These are phyloP conservation scores for Aphaenogaster rudis DNA, from an alignment of 1,140 invertebrate genomes.

Conservation along the genomic window DNA sequence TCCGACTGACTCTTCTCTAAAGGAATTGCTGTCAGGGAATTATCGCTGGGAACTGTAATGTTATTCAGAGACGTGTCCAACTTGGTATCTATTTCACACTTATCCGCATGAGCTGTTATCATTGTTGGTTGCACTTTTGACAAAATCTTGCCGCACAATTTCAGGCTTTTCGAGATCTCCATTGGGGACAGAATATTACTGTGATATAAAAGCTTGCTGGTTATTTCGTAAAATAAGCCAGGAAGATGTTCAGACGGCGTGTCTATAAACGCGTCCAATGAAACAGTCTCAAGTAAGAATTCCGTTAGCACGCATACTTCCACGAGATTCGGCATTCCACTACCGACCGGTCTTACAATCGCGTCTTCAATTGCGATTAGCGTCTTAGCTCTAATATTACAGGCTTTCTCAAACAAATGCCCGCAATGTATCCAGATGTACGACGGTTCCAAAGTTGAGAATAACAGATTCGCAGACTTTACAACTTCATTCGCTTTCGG, in stretches of 20 bases:
- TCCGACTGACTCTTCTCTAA: constrained; percentile 90
- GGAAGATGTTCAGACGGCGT: constrained; percentile 94
- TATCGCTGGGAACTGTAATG: constrained; percentile 67
- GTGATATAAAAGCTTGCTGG: constrained; percentile 88
- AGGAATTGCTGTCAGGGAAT: constrained; percentile 80
- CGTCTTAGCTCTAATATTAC: constrained; percentile 83
- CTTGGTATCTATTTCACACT: constrained; percentile 67
- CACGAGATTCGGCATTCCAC: constrained; percentile 88
- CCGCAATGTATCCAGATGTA: constrained; percentile 96
- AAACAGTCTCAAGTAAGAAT: constrained; percentile 93
- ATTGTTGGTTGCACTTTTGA: constrained; percentile 91
- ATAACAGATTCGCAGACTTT: constrained; percentile 95
- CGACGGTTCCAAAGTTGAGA: constrained; percentile 94
- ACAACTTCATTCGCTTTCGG: constrained; percentile 88
- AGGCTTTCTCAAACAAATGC: constrained; percentile 90
- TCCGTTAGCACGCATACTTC: constrained; percentile 92
- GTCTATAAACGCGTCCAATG: constrained; percentile 93
- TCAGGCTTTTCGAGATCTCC: constrained; percentile 90
- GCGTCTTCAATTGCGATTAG: constrained; percentile 66
- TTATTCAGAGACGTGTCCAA: constrained; percentile 61
- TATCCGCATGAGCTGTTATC: constrained; percentile 77
- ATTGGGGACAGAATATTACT: constrained; percentile 88
- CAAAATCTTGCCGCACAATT: constrained; percentile 92
- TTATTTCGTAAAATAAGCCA: constrained; percentile 90
- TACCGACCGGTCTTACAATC: constrained; percentile 88